Conservation (phyloP, 2,888 invertebrate genomes). For the Baronia brevicornis region DNA sequence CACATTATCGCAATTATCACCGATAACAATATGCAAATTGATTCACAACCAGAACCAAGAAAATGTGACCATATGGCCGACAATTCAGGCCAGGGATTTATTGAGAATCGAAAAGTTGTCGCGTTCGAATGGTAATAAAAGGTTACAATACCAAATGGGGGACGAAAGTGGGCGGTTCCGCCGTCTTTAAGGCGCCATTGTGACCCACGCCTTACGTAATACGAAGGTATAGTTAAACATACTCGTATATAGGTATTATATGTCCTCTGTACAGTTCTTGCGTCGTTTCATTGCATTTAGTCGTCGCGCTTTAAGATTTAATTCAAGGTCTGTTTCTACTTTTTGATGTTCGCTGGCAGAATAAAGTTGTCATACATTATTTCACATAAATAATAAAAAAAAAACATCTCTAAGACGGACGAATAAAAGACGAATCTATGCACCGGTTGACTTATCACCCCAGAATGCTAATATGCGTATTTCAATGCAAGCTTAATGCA, state of each 20-base stretch:
- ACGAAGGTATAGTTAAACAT: slow-evolving; percentile 38
- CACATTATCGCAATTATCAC: slow-evolving; percentile 4
- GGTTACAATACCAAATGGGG: slow-evolving; percentile 46
- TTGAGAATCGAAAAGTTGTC: slow-evolving; percentile 39
- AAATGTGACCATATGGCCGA: slow-evolving; percentile 47
- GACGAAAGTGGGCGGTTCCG: slow-evolving; percentile 58
- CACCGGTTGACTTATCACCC: too few species aligned
- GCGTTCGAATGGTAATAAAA: slow-evolving; percentile 45
- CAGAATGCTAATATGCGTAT: too few species aligned
- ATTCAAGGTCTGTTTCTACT: neutral
- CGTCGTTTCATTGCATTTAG: slow-evolving; percentile 52
- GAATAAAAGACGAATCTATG: too few species aligned
- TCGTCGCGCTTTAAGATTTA: slow-evolving; percentile 17
- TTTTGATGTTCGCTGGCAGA: too few species aligned
- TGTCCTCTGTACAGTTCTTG: slow-evolving; percentile 53
- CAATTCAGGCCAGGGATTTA: slow-evolving; percentile 35
- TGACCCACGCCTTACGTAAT: slow-evolving; percentile 56
- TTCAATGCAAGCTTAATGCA: too few species aligned
- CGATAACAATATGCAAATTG: slow-evolving; percentile 6
- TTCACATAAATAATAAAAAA: too few species aligned
- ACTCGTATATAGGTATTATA: slow-evolving; percentile 41
- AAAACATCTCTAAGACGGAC: too few species aligned
- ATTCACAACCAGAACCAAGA: slow-evolving; percentile 6
- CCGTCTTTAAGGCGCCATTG: slow-evolving; percentile 42
- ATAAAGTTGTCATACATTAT: too few species aligned